Percentiles rank a stretch among this genome's conserved stretches.
Conservation (phyloP, 2,113 vertebrate species). For the Neoarius graeffei region DNA sequence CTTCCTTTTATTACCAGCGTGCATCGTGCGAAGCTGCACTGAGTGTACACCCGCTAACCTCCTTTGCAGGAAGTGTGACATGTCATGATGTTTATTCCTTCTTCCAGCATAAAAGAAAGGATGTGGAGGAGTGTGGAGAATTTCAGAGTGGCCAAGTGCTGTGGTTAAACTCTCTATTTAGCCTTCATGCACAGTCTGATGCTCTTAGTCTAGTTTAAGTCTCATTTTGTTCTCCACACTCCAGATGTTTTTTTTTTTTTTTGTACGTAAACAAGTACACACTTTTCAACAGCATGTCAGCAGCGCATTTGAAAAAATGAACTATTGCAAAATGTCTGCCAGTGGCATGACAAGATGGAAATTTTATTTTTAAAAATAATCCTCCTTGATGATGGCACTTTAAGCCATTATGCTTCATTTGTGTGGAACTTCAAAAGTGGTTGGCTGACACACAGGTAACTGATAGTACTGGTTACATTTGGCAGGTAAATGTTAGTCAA, state of each 20-base stretch:
- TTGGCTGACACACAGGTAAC: background rate
- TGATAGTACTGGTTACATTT: background rate
- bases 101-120: slow-evolving; percentile 34
- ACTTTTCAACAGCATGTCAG: slow-evolving; percentile 24
- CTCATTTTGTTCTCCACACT: background rate
- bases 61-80: slow-evolving; percentile 40
- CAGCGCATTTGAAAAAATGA: background rate
- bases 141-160: slow-evolving; percentile 24
- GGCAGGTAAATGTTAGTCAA: background rate
- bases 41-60: slow-evolving; percentile 12
- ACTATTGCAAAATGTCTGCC: background rate
- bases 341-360: background rate
- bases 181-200: slow-evolving; percentile 47
- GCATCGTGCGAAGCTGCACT: background rate
- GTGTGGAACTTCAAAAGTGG: background rate
- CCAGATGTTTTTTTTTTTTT: slow-evolving; percentile 14
- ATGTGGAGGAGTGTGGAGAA: slow-evolving; percentile 30
- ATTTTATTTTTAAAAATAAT: background rate
- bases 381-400: background rate
- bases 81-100: slow-evolving; percentile 45
- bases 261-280: too few species aligned
- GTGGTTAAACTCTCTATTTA: slow-evolving; percentile 47
- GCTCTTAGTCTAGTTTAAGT: slow-evolving; percentile 47
- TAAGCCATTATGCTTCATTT: background rate
- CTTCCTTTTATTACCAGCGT: slow-evolving; percentile 1